Evolutionary conservation across 2,113 vertebrate genomes (phyloP), one percentile per base, ranked within the genome.

Genomic region (Grantiella picta): DNA sequence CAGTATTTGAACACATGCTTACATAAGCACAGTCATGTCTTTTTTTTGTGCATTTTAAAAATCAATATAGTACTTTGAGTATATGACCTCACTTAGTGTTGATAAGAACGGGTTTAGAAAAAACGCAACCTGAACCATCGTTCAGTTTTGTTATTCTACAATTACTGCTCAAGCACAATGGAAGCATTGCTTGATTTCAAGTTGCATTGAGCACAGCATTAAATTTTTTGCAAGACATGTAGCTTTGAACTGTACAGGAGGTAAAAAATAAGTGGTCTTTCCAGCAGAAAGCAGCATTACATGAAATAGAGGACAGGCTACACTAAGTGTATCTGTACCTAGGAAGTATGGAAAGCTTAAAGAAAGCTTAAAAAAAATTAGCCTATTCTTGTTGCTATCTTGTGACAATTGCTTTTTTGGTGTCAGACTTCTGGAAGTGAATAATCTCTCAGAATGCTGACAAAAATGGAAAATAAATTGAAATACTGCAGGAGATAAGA

Each of bases 401-500:
- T 75, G 35, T 50, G 57, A 79, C 85, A 82, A 40, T 21, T 82
- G 49, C 42, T 61, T 75, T 88, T 83, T 81, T 54, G 27, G 68
- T 86, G 72, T 88, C 38, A 83, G 68, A 49, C 44, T 83, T 56
- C n/a, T 92, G 52, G 54, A 94, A 86, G 49, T 68, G 50, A 94
- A 86, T 70, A 60, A 50, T 75, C 44, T 93, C 68, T 86, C 49
- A 72, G 61, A 91, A 90, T 12, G 82, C 75, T 90, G 82, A 90
- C 64, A 90, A 82, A 82, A 90, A 56, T 68, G 71, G 88, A 93
- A 97, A 95, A 87, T 38, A 68, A 68, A 84, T 38, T 42, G 61
- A 87, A 96, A 86, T 88, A 96, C 3, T 81, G 29, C 44, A 80
- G 63, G 56, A 92, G 93, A 92, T 95, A 95, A 96, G 87, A 87